Conservation (phyloP, 2,797 vertebrate genomes). For the Garrulus glandarius region DNA sequence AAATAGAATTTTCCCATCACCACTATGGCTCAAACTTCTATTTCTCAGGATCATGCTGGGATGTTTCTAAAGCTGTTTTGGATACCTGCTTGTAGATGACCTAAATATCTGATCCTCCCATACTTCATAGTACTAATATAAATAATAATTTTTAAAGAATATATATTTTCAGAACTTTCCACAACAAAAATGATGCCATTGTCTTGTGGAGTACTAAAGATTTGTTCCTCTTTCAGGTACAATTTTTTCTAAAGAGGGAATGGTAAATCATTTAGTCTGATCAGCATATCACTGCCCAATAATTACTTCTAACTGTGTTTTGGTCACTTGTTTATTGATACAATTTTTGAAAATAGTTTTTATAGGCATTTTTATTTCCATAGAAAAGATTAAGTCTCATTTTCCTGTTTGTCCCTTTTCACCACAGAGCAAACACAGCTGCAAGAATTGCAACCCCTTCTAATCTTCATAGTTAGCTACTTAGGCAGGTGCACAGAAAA, state of each 20-base stretch:
- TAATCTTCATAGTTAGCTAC: neutral
- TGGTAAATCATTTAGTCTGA: neutral
- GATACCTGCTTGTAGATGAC: neutral
- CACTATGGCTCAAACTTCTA: neutral
- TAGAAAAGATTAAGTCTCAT: neutral
- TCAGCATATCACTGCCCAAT: neutral
- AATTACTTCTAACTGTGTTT: neutral
- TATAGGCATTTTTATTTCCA: neutral
- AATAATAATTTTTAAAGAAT: neutral
- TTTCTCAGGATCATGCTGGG: neutral
- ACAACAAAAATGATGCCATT: neutral
- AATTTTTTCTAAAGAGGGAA: neutral
- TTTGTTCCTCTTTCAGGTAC: neutral
- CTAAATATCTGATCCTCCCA: neutral
- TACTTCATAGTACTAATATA: neutral
- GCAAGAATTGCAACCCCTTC: neutral
- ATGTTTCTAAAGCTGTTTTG: neutral
- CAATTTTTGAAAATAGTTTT: neutral
- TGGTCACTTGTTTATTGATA: neutral
- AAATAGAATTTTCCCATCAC: neutral
- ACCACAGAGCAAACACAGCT: neutral
- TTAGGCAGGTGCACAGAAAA: neutral
- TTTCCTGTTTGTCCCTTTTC: neutral
- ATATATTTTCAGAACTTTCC: neutral
- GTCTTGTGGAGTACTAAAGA: neutral